Base-by-base conservation (phyloP, 2,888 invertebrate genomes). In the Brachyopa scutellaris region DNA sequence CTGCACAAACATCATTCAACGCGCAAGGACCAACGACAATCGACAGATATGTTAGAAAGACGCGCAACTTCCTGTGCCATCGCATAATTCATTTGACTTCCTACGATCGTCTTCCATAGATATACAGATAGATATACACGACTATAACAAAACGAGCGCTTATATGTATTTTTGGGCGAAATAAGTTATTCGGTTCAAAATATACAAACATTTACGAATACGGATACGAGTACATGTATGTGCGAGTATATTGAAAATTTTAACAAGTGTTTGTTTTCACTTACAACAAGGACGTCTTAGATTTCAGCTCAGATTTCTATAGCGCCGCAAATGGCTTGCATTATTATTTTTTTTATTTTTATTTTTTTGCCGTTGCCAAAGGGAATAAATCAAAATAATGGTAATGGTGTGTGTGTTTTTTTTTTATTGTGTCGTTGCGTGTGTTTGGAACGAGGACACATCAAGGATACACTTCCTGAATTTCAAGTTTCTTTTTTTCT, bases 321-420 rank as follows among this genome's bases (percentile, higher is more conserved):
- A 29, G 38, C n/a, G 17, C 45, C 40, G n/a, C 19, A 47, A 62
- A 62, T 61, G 45, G 45, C 21, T 45, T 31, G 33, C 17, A 26
- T 26, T 26, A 5, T 6, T 6, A 26, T 19, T 31, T 17, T 23
- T 21, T 21, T 47, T 31, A 15, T 17, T 9, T 26, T 19, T 62
- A 17, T 15, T 36, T 23, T 47, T 29, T 17, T 51, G 47, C 31
- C 47, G 45, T 64, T 73, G 55, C 62, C 73, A 53, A 53, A 47
- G 55, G 73, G 53, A 73, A 64, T 73, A 73, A 73, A 64, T 64
- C 62, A 73, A 53, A 73, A 73, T 64, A 73, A 73, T 64, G 53
- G 55, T 38, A 38, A 62, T 64, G 38, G 36, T 13, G 13, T 55
- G 26, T 13, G 15, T 21, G 21, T 23, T 9, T 23, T 13, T 7